Conservation (phyloP, 2,113 vertebrate genomes). For the Dasyurus viverrinus region DNA sequence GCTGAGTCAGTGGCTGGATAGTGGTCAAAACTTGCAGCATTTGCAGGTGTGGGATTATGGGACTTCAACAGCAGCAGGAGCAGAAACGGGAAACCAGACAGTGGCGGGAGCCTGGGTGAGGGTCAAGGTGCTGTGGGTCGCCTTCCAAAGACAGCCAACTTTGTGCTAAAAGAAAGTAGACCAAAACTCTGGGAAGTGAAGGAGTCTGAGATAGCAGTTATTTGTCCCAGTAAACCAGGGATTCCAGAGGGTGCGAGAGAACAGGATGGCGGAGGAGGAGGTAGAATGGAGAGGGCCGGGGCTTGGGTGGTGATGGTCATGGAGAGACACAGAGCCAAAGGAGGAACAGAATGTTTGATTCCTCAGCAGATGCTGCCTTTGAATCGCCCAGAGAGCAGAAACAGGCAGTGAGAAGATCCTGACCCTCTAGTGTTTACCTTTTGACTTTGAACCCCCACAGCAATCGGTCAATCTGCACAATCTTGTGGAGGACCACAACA, state of each 20-base stretch:
- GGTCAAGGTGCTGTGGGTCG: not conserved
- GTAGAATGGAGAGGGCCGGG: not conserved
- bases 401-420: not conserved
- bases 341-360: not conserved
- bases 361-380: not conserved
- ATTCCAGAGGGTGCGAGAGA: not conserved
- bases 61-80: not conserved
- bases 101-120: not conserved
- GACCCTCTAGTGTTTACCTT: not conserved
- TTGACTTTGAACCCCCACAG: conserved; percentile 72
- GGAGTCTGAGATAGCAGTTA: not conserved
- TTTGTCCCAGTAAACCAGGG: not conserved
- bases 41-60: not conserved
- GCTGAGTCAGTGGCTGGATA: not conserved
- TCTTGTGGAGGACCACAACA: conserved; percentile 79
- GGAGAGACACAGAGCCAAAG: not conserved
- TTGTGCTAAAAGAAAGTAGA: not conserved
- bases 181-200: not conserved
- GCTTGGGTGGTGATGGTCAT: not conserved
- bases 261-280: not conserved
- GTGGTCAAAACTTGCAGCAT: rapidly evolving
- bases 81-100: not conserved
- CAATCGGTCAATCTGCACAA: conserved; percentile 81
- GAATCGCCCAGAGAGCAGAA: not conserved
- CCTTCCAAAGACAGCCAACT: too few species aligned